phyloP scores from a whole-genome alignment of 2,113 vertebrate species.

The Syngnathus typhle region DNA sequence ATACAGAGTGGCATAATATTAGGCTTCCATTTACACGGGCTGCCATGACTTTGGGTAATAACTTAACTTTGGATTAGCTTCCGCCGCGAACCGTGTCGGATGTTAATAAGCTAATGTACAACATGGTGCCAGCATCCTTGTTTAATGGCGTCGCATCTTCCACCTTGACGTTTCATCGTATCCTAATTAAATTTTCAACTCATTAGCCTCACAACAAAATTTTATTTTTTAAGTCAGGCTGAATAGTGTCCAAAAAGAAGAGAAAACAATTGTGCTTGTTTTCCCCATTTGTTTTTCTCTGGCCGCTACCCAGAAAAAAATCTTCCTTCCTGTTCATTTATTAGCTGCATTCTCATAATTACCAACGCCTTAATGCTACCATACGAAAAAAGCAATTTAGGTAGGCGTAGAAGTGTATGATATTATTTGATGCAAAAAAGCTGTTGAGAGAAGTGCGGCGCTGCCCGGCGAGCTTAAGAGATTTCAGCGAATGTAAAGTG shows the following conservation, averaged over 20 bases:
- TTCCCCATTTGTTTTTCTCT: too few relatives aligned
- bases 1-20: constrained; percentile 23
- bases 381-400: constrained; percentile 5
- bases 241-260: too few relatives aligned
- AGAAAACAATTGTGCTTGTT: too few relatives aligned
- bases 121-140: constrained; percentile 11
- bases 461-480: constrained; percentile 23
- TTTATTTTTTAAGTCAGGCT: background rate
- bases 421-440: constrained; percentile 10
- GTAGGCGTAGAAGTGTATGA: background rate
- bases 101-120: constrained; percentile 31
- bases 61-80: constrained; percentile 36
- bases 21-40: constrained; percentile 18
- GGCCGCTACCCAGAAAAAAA: too few relatives aligned
- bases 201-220: background rate
- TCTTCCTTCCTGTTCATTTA: background rate
- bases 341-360: background rate
- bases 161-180: constrained; percentile 1
- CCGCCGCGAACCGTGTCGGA: constrained; percentile 31
- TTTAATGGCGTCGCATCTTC: constrained; percentile 10
- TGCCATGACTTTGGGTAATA: constrained; percentile 26
- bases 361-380: background rate
- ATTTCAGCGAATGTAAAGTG: constrained; percentile 18
- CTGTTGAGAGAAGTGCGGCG: constrained; percentile 5
- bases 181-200: background rate